Base-by-base conservation (phyloP, 2,888 invertebrate genomes). In the Yponomeuta cagnagella region DNA sequence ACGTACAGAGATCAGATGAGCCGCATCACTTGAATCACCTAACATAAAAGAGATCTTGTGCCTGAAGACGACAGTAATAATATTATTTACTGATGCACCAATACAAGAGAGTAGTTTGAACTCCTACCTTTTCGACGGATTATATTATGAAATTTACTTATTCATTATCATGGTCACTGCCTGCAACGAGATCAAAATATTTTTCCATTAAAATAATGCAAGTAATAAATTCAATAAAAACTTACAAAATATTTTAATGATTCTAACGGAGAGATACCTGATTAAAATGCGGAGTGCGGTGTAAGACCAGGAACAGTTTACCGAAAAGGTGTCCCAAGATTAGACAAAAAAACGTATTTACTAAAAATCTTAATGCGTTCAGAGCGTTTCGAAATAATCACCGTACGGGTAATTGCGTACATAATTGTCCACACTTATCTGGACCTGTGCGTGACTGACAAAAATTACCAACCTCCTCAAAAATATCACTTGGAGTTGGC, bases 331-430 rank as follows among this genome's bases (percentile, higher is more conserved):
- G 52, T 15, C 5, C 15, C 52, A 58, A 12, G 52, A 52, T 52
- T 4, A 52, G 15, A 12, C 15, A 58, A 58, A 58, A 58, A 58
- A 58, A 43, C 43, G 15, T 12, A 15, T 58, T 58, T 12, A 15
- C 52, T 15, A 58, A 58, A 58, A 58, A 58, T 58, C 15, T 58
- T 58, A 58, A 58, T 58, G 52, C 52, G 52, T 15, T 4, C 52
- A 58, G 52, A 58, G 52, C 15, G 52, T 65, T 65, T 30, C 65
- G 65, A 65, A 65, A 65, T 65, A 30, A 65, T 65, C 10, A 15
- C 33, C 65, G 10, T 65, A 31, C 33, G 12, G 6, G 30, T 65
- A 30, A 65, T 65, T 33, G 65, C 65, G 31, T 65, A 58, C 15
- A 58, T 58, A 58, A 58, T 58, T 58, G 15, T 58, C 52, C 52